Base-by-base conservation (phyloP, 2,797 vertebrate genomes). In the Eupleurogrammus muticus region DNA sequence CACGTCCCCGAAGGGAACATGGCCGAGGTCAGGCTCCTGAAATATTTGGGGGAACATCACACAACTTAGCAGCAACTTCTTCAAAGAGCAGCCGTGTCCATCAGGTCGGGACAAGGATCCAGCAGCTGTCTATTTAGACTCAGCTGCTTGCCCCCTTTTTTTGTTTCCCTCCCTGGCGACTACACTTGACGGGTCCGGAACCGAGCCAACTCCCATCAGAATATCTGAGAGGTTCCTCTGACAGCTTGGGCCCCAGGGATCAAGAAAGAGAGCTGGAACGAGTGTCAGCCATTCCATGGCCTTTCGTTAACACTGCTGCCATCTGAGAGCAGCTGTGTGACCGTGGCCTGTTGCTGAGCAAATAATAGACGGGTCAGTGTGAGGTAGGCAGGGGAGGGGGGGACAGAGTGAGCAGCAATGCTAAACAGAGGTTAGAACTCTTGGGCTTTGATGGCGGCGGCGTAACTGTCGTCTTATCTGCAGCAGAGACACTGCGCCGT, bases 331-430 rank as follows among this genome's bases (percentile, higher is more conserved):
- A 91, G 90, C 90, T 92, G 91, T 85, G 84, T 72, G 62, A 79
- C 64, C 40, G 35, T 51, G 66, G 74, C 79, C 84, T 92, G 90
- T 93, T 93, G 91, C 92, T 76, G 90, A 87, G 91, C 88, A 93
- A 91, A 94, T 92, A 89, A 85, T 28, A 85, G 83, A 82, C 73
- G 28, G 75, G 58, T 55, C 38, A 58, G 5, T 46, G 64, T 77
- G 76, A 70, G 68, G 8, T 44, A n/a, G n/a, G n/a, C n/a, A n/a
- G n/a, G n/a, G n/a, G n/a, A n/a, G n/a, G n/a, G n/a, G 11, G 32
- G 51, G 23, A 0, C 19, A 52, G 73, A 1, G 65, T 50, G 83
- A 73, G 85, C 14, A 40, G 74, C 47, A 84, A 90, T 84, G 82
- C 83, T 77, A 35, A 80, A 35, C 83, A 81, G 76, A 82, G 79